Evolutionary conservation across 2,888 invertebrate genomes (phyloP).

Genomic region (Linnaemya tessellans): DNA sequence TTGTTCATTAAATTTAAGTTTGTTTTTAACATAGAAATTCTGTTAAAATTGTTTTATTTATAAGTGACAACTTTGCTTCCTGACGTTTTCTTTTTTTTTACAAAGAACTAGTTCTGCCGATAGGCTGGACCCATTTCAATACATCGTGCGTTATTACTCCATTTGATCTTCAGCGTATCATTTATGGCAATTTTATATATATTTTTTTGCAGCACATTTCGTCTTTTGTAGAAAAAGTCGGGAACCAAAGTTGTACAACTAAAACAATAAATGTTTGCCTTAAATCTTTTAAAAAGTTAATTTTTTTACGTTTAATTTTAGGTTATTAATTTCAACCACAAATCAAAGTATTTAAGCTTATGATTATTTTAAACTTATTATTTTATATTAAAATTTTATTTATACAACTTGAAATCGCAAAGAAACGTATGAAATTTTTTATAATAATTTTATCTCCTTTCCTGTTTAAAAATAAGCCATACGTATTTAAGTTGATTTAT

Average conservation of each 20-base stretch:
- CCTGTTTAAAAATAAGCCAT: slow-evolving; percentile 14
- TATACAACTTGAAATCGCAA: slow-evolving; percentile 18
- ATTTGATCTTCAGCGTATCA: no score
- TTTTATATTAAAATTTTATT: slow-evolving; percentile 65
- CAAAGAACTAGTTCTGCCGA: neutral
- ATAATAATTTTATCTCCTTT: neutral
- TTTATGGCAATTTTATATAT: no score
- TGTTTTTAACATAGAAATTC: neutral
- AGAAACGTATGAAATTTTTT: slow-evolving; percentile 3
- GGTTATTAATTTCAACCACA: slow-evolving; percentile 20
- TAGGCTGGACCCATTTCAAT: neutral
- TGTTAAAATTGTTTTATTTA: slow-evolving; percentile 26
- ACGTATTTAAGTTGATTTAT: slow-evolving; percentile 25
- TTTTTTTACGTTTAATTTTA: slow-evolving; percentile 30
- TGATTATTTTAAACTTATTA: slow-evolving; percentile 41
- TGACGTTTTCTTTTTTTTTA: neutral
- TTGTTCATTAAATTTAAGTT: neutral
- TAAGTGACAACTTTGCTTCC: slow-evolving; percentile 7
- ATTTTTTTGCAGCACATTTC: neutral
- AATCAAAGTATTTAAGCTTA: slow-evolving; percentile 42
- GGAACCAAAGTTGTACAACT: neutral
- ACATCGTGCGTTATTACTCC: no score
- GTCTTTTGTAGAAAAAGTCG: neutral
- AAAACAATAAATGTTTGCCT: slow-evolving; percentile 47
- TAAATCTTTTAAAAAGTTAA: slow-evolving; percentile 62